Conservation (phyloP, 2,888 invertebrate species). For the Augochlorella aurata region DNA sequence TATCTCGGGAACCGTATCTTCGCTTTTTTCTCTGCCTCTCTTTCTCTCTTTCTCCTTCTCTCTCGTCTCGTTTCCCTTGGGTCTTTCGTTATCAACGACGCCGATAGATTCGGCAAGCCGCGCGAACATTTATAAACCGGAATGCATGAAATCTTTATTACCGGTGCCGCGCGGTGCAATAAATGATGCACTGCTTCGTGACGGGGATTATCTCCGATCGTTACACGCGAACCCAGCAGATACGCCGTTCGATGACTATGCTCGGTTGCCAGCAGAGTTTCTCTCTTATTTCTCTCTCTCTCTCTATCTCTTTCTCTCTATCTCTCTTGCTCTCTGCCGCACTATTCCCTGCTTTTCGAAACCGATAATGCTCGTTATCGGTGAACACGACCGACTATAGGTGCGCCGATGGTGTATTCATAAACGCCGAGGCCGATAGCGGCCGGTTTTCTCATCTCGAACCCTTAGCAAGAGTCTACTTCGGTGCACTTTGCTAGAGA, state of each 20-base stretch:
- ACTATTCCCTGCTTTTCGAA: not conserved
- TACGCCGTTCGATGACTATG: not conserved
- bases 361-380: conserved; percentile 9
- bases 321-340: not conserved
- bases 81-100: conserved; percentile 44
- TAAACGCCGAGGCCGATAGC: not conserved
- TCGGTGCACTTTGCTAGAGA: not conserved
- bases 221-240: conserved; percentile 29
- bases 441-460: not conserved
- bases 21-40: not conserved
- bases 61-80: not conserved
- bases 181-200: conserved; percentile 61
- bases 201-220: conserved; percentile 63
- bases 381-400: not conserved
- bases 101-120: conserved; percentile 50
- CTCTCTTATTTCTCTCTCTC: not conserved
- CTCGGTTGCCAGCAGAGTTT: not conserved
- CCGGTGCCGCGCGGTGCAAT: conserved; percentile 44
- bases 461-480: not conserved
- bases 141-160: conserved; percentile 64
- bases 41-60: not conserved
- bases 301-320: not conserved
- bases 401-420: not conserved
- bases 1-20: conserved; percentile 34
- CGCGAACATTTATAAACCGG: conserved; percentile 39